Base-by-base conservation (phyloP, 1,140 invertebrate genomes). In the Trissolcus basalis region DNA sequence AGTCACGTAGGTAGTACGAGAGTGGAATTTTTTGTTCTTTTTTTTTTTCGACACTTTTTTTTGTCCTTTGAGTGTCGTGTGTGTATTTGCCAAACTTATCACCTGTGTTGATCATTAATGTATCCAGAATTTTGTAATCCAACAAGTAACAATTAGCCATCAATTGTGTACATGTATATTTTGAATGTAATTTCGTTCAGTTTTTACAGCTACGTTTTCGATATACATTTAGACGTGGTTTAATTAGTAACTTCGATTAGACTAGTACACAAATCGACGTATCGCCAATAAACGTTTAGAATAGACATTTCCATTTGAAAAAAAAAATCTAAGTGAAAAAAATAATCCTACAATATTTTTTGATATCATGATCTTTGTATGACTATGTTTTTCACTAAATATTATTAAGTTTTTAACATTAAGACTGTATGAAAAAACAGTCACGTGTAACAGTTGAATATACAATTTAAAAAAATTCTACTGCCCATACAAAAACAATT, bases 1-100 rank as follows among this genome's bases (percentile, higher is more conserved):
- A 82, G 82, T 71, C 68, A 79, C 44, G 84, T 86, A 86, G 84
- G 82, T 84, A 84, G 82, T 84, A 83, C 56, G 74, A 83, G 81
- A 83, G 80, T 85, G 82, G 79, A 79, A 27, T 27, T 27, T 27
- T 6, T 27, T 27, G 2, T 1, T 27, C 6, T 27, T 27, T 27
- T 27, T 27, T 3, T 3, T 27, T 27, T n/a, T n/a, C n/a, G n/a
- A n/a, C n/a, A n/a, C 19, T 3, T 27, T 27, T 74, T 68, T 68
- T 80, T 71, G 73, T 82, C 69, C 77, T 80, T 81, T 83, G 78
- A 82, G 81, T 85, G 78, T 85, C 78, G 71, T 84, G 81, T 85
- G 79, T 83, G 64, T 77, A 60, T 75, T 77, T 73, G 70, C 71
- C 77, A 75, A n/a, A 61, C 53, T 56, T 56, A 33, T 73, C 50